A percentile compares a stretch with the other conserved stretches of the same genome.
Conservation (phyloP, 2,113 vertebrate genomes). For the Nerophis ophidion region DNA sequence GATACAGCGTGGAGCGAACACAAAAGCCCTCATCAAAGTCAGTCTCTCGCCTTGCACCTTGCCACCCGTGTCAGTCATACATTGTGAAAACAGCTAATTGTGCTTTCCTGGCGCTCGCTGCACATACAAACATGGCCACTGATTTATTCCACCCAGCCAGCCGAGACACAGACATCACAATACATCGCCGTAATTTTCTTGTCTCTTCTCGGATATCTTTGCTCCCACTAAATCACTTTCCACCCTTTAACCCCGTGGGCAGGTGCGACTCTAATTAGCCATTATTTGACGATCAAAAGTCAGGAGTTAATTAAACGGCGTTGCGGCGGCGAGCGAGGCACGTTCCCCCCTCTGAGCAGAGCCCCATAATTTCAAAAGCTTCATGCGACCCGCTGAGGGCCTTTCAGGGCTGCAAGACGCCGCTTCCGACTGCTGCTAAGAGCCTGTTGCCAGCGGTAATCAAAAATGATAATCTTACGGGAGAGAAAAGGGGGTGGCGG, state of each 20-base stretch:
- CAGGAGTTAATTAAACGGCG: slow-evolving; percentile 98
- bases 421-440: slow-evolving; percentile 91
- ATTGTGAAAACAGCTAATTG: slow-evolving; percentile 58
- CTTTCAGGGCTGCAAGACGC: slow-evolving; percentile 85
- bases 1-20: slow-evolving; percentile 21
- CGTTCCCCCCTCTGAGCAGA: slow-evolving; percentile 76
- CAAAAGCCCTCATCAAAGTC: slow-evolving; percentile 56
- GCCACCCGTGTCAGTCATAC: slow-evolving; percentile 59
- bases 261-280: slow-evolving; percentile 99
- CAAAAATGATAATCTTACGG: slow-evolving; percentile 95
- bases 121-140: slow-evolving; percentile 56
- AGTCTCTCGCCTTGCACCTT: slow-evolving; percentile 20
- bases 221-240: slow-evolving; percentile 82
- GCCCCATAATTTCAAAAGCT: slow-evolving; percentile 90
- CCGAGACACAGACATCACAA: slow-evolving; percentile 75
- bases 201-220: slow-evolving; percentile 37
- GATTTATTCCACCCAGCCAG: slow-evolving; percentile 56
- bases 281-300: slow-evolving; percentile 99
- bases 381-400: slow-evolving; percentile 93
- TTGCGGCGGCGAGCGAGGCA: slow-evolving; percentile 83
- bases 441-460: slow-evolving; percentile 98
- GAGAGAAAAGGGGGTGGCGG: slow-evolving; percentile 46
- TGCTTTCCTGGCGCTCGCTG: slow-evolving; percentile 47
- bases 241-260: slow-evolving; percentile 87
- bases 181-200: slow-evolving; percentile 45